Base-by-base conservation (phyloP, 2,113 vertebrate species). In the Rhinichthys klamathensis region DNA sequence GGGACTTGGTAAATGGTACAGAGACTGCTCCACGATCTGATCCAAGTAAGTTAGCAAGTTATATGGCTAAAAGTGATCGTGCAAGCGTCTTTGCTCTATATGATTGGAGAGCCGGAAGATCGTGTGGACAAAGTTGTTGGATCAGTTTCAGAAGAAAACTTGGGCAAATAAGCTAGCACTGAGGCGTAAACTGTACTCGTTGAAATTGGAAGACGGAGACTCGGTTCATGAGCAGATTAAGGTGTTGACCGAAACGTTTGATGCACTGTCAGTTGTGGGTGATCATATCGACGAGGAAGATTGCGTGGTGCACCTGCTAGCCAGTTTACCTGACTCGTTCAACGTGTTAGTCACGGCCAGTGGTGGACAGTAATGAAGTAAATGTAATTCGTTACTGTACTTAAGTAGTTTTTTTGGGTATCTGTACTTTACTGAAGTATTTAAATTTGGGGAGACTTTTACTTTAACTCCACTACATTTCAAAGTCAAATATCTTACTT, bases 141-240 rank as follows among this genome's bases (percentile, higher is more conserved):
- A 41, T 70, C 67, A 70, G 67, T 70, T 41, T 16, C 32, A 70
- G 7, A 70, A 70, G 35, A 70, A 41, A 70, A 70, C 67, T 9
- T 70, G 67, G 32, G 67, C 15, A 30, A 69, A 69, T 69, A 35
- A 69, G 65, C 65, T 69, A 35, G 65, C 30, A 69, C 65, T 16
- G 65, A 69, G 30, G 65, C 0, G 30, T 3, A 69, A 35, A 35
- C 65, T 69, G 2, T 69, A 69, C 18, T 35, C 16, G 1, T 35
- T 35, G 3, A 2, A 35, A 69, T 35, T 69, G 18, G 35, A 69
- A 69, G 65, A 69, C 2, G 15, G 65, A 18, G 65, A 69, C 65
- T 69, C 30, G 3, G 61, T 65, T 27, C 61, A 69, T 35, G 65
- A 69, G 15, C 30, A 69, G 30, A 69, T 69, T 18, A 69, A 35